Conservation (phyloP, 1,140 invertebrate species). For the Drosophila burlai region DNA sequence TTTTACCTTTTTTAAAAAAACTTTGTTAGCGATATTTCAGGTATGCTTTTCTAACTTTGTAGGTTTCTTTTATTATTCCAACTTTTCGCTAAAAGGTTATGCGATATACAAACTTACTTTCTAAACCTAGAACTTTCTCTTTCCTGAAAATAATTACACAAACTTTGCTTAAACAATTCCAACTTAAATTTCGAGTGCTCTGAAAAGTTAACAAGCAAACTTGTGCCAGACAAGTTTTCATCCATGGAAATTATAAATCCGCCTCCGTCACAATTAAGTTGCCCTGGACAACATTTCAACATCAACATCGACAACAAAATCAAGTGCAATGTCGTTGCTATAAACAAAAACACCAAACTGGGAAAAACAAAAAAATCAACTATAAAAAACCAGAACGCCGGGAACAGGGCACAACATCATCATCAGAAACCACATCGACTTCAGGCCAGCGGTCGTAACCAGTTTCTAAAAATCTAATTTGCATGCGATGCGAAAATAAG, state of each 20-base stretch:
- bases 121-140: background rate
- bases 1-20: background rate
- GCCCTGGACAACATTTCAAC: conserved; percentile 7
- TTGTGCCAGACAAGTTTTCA: conserved; percentile 13
- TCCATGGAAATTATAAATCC: conserved; percentile 20
- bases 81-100: background rate
- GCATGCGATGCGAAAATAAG: conserved; percentile 45
- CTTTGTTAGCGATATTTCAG: background rate
- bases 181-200: conserved; percentile 14
- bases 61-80: background rate
- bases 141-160: background rate
- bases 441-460: conserved; percentile 18
- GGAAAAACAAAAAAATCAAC: conserved; percentile 13
- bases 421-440: conserved; percentile 14
- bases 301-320: conserved; percentile 5
- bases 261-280: conserved; percentile 10
- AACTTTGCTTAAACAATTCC: conserved; percentile 6
- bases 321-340: conserved; percentile 39
- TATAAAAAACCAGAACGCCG: conserved; percentile 39
- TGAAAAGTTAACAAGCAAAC: conserved; percentile 13
- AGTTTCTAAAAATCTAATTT: conserved; percentile 47
- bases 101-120: background rate
- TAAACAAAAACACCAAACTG: conserved; percentile 5
- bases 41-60: background rate
- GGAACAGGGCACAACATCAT: conserved; percentile 10